Percentiles rank a stretch among this genome's conserved stretches.
phyloP scores from a whole-genome alignment of 2,888 invertebrate genomes.

The Glyphotaelius pellucidus region DNA sequence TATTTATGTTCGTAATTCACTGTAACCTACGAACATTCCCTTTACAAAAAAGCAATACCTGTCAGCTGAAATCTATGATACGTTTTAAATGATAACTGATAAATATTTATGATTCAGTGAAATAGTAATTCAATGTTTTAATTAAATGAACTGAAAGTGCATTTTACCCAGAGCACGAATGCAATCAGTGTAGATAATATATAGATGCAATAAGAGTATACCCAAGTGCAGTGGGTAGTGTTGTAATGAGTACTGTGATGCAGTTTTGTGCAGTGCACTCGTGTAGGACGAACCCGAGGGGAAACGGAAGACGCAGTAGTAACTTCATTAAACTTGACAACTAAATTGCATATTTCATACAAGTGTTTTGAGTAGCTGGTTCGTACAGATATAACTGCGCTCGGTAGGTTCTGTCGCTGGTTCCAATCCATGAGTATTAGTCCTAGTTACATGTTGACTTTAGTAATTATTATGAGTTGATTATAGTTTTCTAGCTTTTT shows the following conservation, averaged over 20 bases:
- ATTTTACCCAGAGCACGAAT: background rate
- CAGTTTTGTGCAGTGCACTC: background rate
- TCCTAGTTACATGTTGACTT: background rate
- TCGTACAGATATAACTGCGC: background rate
- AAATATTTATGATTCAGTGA: background rate
- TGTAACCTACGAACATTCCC: too few species aligned
- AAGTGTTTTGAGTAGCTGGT: background rate
- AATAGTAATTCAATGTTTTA: background rate
- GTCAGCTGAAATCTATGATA: background rate
- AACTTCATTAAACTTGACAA: conserved; percentile 36
- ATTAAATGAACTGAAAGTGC: background rate
- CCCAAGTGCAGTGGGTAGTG: background rate
- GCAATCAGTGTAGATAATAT: too few species aligned
- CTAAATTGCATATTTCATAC: conserved; percentile 34
- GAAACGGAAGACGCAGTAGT: background rate
- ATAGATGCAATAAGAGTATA: too few species aligned
- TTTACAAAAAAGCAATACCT: background rate
- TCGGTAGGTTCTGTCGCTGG: background rate
- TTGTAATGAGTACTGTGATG: background rate
- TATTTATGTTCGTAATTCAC: too few species aligned
- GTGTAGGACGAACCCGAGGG: background rate
- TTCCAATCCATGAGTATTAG: background rate
- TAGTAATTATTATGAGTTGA: background rate
- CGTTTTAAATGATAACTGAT: too few species aligned
- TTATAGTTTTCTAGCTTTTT: too few species aligned